Conservation (phyloP, 2,113 vertebrate species). For the Rhinoptilus africanus region DNA sequence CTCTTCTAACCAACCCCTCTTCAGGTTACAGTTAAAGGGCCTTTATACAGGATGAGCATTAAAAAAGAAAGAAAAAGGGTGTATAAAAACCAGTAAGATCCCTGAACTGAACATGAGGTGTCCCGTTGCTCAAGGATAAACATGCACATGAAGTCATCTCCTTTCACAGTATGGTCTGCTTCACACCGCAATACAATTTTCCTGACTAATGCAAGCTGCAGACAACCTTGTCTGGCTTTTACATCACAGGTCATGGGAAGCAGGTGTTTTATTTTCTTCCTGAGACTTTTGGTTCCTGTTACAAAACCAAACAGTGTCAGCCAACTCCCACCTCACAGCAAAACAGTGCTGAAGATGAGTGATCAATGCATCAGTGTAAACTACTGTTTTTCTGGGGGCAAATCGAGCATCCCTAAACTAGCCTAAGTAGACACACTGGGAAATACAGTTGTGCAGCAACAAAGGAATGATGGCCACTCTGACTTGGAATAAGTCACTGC, state of each 20-base stretch:
- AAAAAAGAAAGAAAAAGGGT: not conserved
- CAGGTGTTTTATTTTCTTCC: not conserved
- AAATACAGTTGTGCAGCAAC: not conserved
- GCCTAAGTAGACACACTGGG: not conserved
- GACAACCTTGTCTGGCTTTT: not conserved
- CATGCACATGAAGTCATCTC: not conserved
- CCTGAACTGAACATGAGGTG: conserved; percentile 10
- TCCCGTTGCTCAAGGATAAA: not conserved
- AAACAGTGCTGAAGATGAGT: not conserved
- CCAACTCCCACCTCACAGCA: not conserved
- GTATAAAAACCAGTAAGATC: not conserved
- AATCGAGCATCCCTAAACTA: not conserved
- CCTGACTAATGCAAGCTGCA: not conserved
- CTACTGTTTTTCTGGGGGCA: not conserved
- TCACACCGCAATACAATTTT: not conserved
- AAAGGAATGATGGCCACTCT: not conserved
- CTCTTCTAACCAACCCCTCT: not conserved
- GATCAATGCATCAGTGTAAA: not conserved
- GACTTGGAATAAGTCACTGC: not conserved
- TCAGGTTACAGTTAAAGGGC: not conserved
- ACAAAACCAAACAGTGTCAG: not conserved
- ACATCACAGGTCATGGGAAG: not conserved
- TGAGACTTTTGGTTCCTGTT: conserved; percentile 18
- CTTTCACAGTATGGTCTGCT: conserved; percentile 15
- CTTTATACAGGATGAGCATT: not conserved